Percentiles rank a stretch among this genome's conserved stretches.
phyloP scores from a whole-genome alignment of 2,888 invertebrate genomes.

The Coelopa pilipes region DNA sequence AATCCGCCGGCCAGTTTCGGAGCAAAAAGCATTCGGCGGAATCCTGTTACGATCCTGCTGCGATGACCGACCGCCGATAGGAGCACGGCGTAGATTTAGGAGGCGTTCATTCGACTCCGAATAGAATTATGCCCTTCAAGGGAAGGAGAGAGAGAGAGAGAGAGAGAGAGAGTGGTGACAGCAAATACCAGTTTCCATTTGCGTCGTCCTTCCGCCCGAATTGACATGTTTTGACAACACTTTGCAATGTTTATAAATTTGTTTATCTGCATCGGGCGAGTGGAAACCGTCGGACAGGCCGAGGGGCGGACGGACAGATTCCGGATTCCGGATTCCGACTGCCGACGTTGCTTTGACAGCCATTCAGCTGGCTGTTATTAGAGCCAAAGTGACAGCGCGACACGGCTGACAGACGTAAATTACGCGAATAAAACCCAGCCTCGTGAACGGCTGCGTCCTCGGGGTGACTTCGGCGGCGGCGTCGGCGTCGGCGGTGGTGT shows the following conservation, averaged over 20 bases:
- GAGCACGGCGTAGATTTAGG: neutral
- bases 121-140: neutral
- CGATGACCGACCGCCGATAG: no score
- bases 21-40: no score
- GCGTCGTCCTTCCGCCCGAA: slow-evolving; percentile 5
- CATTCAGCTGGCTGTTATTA: slow-evolving; percentile 23
- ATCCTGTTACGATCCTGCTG: no score
- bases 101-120: neutral
- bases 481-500: slow-evolving; percentile 1
- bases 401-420: slow-evolving; percentile 38
- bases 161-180: neutral
- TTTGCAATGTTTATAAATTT: slow-evolving; percentile 38
- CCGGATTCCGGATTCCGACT: slow-evolving; percentile 1
- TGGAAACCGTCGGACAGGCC: no score
- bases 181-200: neutral
- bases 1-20: neutral
- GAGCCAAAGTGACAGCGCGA: slow-evolving; percentile 37
- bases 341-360: slow-evolving; percentile 24
- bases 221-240: slow-evolving; percentile 38
- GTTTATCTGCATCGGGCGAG: slow-evolving; percentile 32
- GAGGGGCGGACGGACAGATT: neutral
- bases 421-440: slow-evolving; percentile 38
- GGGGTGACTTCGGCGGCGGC: neutral
- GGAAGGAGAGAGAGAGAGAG: neutral
- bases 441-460: neutral